phyloP scores from a whole-genome alignment of 1,140 invertebrate genomes.

The Nomia melanderi region DNA sequence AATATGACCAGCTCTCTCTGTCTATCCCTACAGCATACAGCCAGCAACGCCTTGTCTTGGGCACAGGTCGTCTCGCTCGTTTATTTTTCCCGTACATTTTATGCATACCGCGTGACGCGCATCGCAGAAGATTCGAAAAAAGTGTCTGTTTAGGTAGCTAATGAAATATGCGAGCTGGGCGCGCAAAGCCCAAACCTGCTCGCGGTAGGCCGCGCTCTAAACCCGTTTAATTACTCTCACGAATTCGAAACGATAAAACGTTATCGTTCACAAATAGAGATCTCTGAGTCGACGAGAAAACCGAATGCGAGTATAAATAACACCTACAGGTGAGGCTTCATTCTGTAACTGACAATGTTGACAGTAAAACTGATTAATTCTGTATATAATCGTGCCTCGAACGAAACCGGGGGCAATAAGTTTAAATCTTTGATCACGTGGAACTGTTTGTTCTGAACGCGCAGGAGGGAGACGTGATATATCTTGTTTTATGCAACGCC shows the following conservation, averaged over 20 bases:
- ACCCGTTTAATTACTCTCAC: slow-evolving; percentile 69
- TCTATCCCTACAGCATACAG: slow-evolving; percentile 81
- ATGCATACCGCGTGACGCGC: slow-evolving; percentile 75
- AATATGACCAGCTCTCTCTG: slow-evolving; percentile 77
- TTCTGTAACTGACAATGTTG: slow-evolving; percentile 74
- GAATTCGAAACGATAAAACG: slow-evolving; percentile 42
- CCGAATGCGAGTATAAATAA: slow-evolving; percentile 74
- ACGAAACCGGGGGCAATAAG: slow-evolving; percentile 8
- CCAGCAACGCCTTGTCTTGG: slow-evolving; percentile 76
- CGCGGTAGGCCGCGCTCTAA: slow-evolving; percentile 79
- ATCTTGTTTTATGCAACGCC: slow-evolving; percentile 4
- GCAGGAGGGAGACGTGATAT: slow-evolving; percentile 23
- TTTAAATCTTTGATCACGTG: slow-evolving; percentile 21
- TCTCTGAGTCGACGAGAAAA: slow-evolving; percentile 71
- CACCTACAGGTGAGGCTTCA: slow-evolving; percentile 78
- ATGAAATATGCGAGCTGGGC: slow-evolving; percentile 74
- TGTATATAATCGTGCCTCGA: slow-evolving; percentile 30
- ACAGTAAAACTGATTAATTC: slow-evolving; percentile 60
- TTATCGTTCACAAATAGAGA: slow-evolving; percentile 53
- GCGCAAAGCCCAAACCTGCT: slow-evolving; percentile 79
- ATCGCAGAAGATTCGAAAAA: slow-evolving; percentile 71
- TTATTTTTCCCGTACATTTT: slow-evolving; percentile 74
- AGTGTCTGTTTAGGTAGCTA: slow-evolving; percentile 63
- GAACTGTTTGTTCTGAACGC: slow-evolving; percentile 24
- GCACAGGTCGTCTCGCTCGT: slow-evolving; percentile 75